Percentiles rank a stretch among this genome's conserved stretches.
phyloP scores from a whole-genome alignment of 1,140 invertebrate species.

The Zaprionus taronus region DNA sequence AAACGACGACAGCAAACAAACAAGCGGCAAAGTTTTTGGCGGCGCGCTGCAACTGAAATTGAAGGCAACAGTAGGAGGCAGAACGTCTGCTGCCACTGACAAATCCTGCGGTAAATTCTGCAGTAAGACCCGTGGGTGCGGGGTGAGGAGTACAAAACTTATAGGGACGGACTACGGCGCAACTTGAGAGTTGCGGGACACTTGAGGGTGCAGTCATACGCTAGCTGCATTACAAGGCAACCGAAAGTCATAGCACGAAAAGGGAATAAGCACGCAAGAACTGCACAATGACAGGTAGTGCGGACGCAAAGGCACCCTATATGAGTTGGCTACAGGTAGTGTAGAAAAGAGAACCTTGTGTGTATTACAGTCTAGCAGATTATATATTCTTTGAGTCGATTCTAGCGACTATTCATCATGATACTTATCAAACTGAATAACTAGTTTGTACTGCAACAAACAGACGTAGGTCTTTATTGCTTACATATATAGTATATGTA shows the following conservation, averaged over 20 bases:
- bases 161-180: constrained; percentile 21
- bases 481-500: no score
- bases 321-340: not conserved
- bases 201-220: constrained; percentile 70
- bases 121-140: not conserved
- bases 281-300: not conserved
- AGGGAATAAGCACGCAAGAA: not conserved
- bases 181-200: constrained; percentile 48
- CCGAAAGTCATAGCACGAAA: constrained; percentile 20
- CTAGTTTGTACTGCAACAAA: no score
- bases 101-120: constrained; percentile 20
- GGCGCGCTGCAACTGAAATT: constrained; percentile 43
- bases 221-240: constrained; percentile 67
- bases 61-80: constrained; percentile 22
- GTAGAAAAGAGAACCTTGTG: no score
- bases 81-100: constrained; percentile 48
- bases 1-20: constrained; percentile 78
- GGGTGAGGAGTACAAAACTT: not conserved
- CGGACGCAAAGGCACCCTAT: not conserved
- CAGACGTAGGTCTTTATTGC: no score
- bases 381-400: no score
- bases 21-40: constrained; percentile 71
- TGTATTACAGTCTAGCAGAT: no score
- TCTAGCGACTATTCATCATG: no score
- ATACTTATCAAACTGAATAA: no score